These are phyloP conservation scores for Lutjanus erythropterus DNA, from an alignment of 2,113 vertebrate genomes.

Conservation along the genomic window DNA sequence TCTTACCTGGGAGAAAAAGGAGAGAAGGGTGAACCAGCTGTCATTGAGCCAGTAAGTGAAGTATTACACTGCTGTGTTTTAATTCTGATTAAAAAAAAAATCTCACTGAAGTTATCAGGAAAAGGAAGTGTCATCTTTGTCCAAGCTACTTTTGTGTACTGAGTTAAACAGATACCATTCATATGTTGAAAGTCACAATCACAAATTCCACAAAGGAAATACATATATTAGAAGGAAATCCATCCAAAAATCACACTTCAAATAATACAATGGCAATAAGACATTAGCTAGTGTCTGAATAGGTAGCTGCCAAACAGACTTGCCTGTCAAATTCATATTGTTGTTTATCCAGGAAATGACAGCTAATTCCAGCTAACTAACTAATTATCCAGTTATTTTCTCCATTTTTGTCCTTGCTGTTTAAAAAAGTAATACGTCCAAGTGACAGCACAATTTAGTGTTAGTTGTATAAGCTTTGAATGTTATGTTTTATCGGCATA, in stretches of 20 bases:
- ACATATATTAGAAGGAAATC: neutral
- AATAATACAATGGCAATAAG: neutral
- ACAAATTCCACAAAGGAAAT: neutral
- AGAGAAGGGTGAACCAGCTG: slow-evolving; percentile 96
- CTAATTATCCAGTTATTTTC: no score
- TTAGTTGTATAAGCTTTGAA: no score
- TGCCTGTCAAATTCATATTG: no score
- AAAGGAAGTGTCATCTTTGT: neutral
- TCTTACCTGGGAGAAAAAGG: slow-evolving; percentile 94
- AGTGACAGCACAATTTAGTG: no score
- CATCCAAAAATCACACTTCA: neutral
- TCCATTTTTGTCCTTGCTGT: no score
- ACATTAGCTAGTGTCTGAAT: neutral
- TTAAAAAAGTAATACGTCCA: no score
- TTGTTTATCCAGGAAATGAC: neutral
- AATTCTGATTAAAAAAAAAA: neutral
- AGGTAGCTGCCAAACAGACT: neutral
- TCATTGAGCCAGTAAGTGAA: slow-evolving; percentile 95
- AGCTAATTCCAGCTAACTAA: neutral
- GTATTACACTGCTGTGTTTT: neutral
- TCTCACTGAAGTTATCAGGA: neutral
- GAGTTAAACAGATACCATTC: neutral
- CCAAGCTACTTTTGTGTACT: neutral
- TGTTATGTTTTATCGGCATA: no score
- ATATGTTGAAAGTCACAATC: neutral